Evolutionary conservation across 1,140 invertebrate genomes (phyloP), one percentile per base, ranked within the genome.

Genomic region (Luehdorfia chinensis): DNA sequence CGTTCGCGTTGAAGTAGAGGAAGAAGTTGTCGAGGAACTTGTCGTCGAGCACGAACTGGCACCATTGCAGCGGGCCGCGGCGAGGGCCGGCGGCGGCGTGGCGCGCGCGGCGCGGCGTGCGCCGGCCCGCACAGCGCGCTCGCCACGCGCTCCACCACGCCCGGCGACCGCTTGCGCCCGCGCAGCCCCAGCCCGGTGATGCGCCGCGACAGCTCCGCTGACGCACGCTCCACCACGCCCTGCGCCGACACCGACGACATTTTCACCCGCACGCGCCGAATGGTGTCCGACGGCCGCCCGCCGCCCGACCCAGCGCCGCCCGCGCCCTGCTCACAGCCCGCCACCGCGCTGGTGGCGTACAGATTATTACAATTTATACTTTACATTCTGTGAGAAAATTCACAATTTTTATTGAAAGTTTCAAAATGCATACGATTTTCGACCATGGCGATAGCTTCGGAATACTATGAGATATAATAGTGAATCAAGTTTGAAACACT

Each of bases 221-320:
- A 95, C 60, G 94, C 94, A 63, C 94, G 90, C 88, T 96, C 95
- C 74, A 95, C 94, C 66, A 95, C 94, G 59, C 93, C 93, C 76
- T 94, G 92, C 49, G 92, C 92, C 46, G 92, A 93, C 87, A 93
- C 92, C 47, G 84, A 86, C 25, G 86, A 87, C 86, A 87, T 87
- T 66, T 87, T 87, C 55, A 86, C 84, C 60, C 85, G 83, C 30
- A 87, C 86, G 50, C 84, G 84, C 53, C 84, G 84, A 53, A 87
- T 86, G 55, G 77, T 85, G 73, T 80, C 71, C 55, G 66, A 71
- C 48, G 67, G 61, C 58, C 78, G 69, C 54, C 67, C 62, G 41
- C 70, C 71, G 52, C 74, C 61, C 39, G 61, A 61, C 52, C 57
- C 47, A 32, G 61, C 56, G 46, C 59, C 61, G 50, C 55, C 59